These are phyloP conservation scores for Oreonectes daqikongensis DNA, from an alignment of 2,797 vertebrate genomes.

Conservation along the genomic window DNA sequence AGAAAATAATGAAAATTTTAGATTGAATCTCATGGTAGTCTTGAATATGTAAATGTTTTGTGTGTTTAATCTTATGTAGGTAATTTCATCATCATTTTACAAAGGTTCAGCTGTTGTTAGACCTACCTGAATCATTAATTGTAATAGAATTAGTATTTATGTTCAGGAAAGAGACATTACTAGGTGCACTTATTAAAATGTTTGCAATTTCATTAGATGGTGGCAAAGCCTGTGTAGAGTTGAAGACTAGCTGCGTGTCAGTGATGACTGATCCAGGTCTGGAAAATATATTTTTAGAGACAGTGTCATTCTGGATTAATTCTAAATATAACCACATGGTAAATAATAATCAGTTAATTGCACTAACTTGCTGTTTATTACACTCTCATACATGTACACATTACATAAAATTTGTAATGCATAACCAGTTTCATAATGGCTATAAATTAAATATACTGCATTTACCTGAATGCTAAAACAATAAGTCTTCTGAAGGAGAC, in stretches of 20 bases:
- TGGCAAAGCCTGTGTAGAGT: neutral
- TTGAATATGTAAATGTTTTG: neutral
- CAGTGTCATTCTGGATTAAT: neutral
- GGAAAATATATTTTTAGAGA: neutral
- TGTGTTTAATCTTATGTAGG: neutral
- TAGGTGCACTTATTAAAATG: neutral
- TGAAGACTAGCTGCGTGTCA: neutral
- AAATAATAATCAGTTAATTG: too few species aligned
- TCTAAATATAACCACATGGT: neutral
- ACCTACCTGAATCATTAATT: neutral
- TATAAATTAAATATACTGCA: neutral
- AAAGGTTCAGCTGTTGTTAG: too few species aligned
- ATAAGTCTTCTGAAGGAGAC: neutral
- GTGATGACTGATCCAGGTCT: neutral
- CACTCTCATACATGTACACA: too few species aligned
- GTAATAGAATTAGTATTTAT: neutral
- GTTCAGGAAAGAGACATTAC: neutral
- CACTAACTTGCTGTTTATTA: neutral
- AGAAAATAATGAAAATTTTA: neutral
- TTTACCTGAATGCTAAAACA: neutral
- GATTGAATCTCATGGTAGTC: neutral
- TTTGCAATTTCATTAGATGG: neutral
- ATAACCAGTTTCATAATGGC: neutral
- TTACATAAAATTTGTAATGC: neutral
- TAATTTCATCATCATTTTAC: neutral